phyloP scores from a whole-genome alignment of 2,113 vertebrate species.

The Meriones unguiculatus region DNA sequence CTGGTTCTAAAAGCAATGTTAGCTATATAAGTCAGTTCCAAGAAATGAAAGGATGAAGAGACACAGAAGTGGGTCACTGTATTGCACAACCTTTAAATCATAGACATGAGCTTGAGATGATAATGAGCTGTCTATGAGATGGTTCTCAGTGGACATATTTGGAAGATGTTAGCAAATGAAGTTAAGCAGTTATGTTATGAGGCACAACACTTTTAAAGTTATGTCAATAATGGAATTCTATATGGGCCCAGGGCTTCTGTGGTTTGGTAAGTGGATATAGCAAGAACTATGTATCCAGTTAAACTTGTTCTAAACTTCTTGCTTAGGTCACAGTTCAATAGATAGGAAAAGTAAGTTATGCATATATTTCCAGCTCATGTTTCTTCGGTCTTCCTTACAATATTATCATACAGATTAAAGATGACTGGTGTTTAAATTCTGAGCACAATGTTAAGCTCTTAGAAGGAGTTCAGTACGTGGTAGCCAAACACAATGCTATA shows the following conservation, averaged over 20 bases:
- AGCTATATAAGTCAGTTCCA: background rate
- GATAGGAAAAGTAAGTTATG: background rate
- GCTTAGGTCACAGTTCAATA: rapidly evolving
- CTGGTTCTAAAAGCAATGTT: background rate
- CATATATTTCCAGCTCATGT: background rate
- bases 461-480: background rate
- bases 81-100: background rate
- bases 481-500: background rate
- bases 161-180: slow-evolving; percentile 1
- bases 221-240: background rate
- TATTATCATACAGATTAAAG: background rate
- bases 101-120: background rate
- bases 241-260: background rate
- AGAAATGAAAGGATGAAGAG: background rate
- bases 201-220: background rate
- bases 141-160: background rate
- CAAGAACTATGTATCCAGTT: background rate
- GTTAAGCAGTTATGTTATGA: background rate
- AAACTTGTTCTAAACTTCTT: background rate
- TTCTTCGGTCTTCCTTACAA: background rate
- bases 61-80: background rate
- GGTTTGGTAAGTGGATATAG: background rate
- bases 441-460: background rate
- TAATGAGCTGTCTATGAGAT: background rate
- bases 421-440: background rate